Conservation (phyloP, 2,113 vertebrate species). For the Stegostoma tigrinum region DNA sequence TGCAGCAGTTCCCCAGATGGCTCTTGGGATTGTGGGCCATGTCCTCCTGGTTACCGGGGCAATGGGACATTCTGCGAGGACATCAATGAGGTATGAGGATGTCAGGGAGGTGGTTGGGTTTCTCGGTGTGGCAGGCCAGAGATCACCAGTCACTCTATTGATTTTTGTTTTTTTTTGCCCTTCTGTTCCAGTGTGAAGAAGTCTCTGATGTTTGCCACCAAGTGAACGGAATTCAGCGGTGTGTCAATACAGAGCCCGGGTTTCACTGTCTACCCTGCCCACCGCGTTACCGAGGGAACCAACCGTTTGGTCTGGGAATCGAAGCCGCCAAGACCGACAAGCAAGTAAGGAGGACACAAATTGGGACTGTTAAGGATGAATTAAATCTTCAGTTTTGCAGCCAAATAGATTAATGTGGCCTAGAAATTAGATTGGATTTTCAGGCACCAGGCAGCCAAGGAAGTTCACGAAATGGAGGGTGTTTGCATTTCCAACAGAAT, state of each 20-base stretch:
- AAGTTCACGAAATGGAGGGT: background rate
- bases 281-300: conserved; percentile 82
- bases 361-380: background rate
- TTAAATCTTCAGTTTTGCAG: background rate
- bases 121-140: background rate
- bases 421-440: background rate
- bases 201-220: conserved; percentile 83
- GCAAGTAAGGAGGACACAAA: conserved; percentile 63
- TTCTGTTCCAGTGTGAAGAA: conserved; percentile 69
- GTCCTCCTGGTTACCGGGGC: conserved; percentile 81
- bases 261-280: conserved; percentile 94
- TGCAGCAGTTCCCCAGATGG: conserved; percentile 87
- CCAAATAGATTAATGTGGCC: background rate
- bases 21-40: conserved; percentile 90
- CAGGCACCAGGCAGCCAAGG: background rate
- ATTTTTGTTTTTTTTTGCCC: conserved; percentile 38
- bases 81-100: conserved; percentile 76
- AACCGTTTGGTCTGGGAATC: conserved; percentile 82
- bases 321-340: conserved; percentile 77
- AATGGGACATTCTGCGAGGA: conserved; percentile 86
- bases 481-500: background rate
- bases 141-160: background rate
- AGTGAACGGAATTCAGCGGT: conserved; percentile 67
- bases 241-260: conserved; percentile 85
- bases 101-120: background rate